Evolutionary conservation across 2,113 vertebrate species (phyloP).

Genomic region (Forbesichthys agassizii): DNA sequence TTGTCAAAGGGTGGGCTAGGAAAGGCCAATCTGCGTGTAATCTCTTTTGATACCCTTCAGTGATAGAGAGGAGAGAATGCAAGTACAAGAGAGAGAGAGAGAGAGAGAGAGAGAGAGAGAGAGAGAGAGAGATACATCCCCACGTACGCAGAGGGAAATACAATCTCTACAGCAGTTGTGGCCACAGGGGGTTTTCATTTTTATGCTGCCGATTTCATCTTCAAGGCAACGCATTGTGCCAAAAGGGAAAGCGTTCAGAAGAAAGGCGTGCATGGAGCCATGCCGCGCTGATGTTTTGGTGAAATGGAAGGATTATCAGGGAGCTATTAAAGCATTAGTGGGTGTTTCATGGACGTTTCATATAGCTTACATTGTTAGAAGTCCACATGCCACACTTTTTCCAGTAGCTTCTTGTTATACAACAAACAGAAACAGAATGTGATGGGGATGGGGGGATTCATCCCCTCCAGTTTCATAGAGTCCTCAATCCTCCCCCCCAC

Average conservation of each 20-base stretch:
- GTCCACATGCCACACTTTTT: no score
- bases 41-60: constrained; percentile 17
- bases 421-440: no score
- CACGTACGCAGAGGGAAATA: constrained; percentile 23
- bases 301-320: no score
- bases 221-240: not conserved
- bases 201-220: constrained; percentile 1
- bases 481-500: no score
- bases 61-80: constrained; percentile 4
- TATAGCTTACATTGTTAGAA: no score
- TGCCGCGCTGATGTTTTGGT: no score
- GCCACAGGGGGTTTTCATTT: constrained; percentile 33
- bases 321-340: no score
- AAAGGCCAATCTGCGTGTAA: constrained; percentile 17
- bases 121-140: not conserved
- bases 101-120: not conserved
- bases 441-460: no score
- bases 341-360: no score
- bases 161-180: constrained; percentile 21
- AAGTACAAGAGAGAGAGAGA: constrained; percentile 4
- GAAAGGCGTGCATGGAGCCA: not conserved
- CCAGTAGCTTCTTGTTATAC: no score
- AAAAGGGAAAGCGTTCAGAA: constrained; percentile 19
- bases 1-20: constrained; percentile 7
- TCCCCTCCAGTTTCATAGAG: no score